Conservation (phyloP, 92 coral and sea anemone species). For the Epizoanthus illoricatus region DNA sequence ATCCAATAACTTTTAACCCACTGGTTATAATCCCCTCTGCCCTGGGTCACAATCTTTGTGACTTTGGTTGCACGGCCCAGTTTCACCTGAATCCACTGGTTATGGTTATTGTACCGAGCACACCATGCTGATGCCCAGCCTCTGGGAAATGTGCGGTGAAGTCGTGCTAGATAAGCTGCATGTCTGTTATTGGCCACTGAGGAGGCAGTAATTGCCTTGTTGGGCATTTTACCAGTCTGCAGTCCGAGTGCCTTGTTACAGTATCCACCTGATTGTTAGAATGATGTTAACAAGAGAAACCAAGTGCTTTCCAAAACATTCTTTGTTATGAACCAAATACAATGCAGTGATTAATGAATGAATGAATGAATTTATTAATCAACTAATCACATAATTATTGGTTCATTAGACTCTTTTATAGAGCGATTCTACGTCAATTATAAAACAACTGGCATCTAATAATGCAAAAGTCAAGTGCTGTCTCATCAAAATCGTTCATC, state of each 20-base stretch:
- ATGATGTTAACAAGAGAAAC: background rate
- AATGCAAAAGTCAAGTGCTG: no score
- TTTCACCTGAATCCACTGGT: slow-evolving; percentile 35
- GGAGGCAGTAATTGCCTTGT: slow-evolving; percentile 36
- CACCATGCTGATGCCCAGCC: slow-evolving; percentile 37
- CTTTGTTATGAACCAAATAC: no score
- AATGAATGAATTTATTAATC: no score
- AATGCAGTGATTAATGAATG: no score
- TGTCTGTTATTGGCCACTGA: slow-evolving; percentile 3
- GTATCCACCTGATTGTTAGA: slow-evolving; percentile 17
- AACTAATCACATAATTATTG: no score
- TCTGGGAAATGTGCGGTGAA: slow-evolving; percentile 13
- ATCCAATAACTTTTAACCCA: slow-evolving; percentile 38
- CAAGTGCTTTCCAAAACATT: no score
- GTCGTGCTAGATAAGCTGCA: slow-evolving; percentile 29
- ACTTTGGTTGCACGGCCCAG: slow-evolving; percentile 28
- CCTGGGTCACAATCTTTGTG: slow-evolving; percentile 34
- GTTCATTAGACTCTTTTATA: no score
- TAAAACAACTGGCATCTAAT: no score
- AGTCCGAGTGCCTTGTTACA: slow-evolving; percentile 35
- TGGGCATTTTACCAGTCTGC: slow-evolving; percentile 20
- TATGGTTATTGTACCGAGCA: slow-evolving; percentile 18
- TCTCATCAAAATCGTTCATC: no score
- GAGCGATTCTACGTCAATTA: no score
- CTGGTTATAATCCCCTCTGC: slow-evolving; percentile 11